Evolutionary conservation across 2,888 invertebrate species (phyloP).

Genomic region (Phengaris alcon): DNA sequence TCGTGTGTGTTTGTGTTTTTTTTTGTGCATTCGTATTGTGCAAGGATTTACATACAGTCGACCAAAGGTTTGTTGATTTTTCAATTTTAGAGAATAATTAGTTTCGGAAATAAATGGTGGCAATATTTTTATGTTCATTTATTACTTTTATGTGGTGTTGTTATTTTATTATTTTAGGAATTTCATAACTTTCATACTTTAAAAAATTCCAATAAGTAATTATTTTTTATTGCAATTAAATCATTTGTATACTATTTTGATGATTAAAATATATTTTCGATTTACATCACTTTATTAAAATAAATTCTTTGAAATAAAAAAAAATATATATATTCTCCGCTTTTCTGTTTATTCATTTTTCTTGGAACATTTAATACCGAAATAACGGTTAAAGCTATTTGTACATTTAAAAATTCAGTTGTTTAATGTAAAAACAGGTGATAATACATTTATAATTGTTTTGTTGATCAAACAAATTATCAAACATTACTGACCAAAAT

Average conservation of each 20-base stretch:
- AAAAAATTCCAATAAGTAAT: too few species aligned
- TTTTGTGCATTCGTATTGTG: constrained; percentile 53
- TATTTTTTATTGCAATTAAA: too few species aligned
- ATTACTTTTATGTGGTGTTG: not conserved
- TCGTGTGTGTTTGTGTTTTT: constrained; percentile 54
- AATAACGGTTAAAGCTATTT: not conserved
- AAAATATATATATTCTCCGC: too few species aligned
- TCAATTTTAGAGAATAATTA: constrained; percentile 28
- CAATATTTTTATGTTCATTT: not conserved
- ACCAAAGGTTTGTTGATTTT: constrained; percentile 54
- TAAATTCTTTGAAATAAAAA: too few species aligned
- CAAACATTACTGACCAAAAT: not conserved
- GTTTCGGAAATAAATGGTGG: not conserved
- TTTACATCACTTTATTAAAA: too few species aligned
- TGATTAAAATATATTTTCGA: too few species aligned
- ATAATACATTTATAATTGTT: constrained; percentile 1
- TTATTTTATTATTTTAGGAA: too few species aligned
- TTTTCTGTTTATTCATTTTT: too few species aligned
- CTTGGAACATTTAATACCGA: not conserved
- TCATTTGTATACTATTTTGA: too few species aligned
- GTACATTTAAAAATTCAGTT: not conserved
- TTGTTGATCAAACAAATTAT: not conserved
- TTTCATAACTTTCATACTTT: too few species aligned
- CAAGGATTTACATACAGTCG: constrained; percentile 55
- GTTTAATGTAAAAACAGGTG: not conserved